Percentiles rank a stretch among this genome's conserved stretches.
Evolutionary conservation across 2,797 vertebrate genomes (phyloP).

Genomic region (Trematomus bernacchii): DNA sequence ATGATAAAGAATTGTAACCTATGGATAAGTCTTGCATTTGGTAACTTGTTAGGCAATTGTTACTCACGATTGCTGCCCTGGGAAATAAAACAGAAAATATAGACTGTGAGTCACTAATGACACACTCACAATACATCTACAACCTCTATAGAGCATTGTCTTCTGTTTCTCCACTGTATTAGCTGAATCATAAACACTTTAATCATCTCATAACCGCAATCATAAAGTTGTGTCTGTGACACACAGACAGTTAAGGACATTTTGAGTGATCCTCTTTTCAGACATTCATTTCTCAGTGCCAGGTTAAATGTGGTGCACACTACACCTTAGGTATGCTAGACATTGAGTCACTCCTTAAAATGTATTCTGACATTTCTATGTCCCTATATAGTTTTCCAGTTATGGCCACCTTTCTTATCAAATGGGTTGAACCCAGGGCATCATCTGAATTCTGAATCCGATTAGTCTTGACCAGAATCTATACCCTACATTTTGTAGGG

Average conservation of each 20-base stretch:
- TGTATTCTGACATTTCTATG: conserved; percentile 2
- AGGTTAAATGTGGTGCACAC: conserved; percentile 7
- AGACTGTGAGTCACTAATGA: conserved; percentile 23
- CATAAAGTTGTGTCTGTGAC: conserved; percentile 23
- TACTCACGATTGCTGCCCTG: conserved; percentile 1
- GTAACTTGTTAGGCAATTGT: conserved; percentile 23
- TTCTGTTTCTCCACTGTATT: conserved; percentile 19
- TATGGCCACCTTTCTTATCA: conserved; percentile 19
- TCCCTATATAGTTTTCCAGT: background rate
- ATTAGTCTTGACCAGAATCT: conserved; percentile 47
- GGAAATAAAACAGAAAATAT: conserved; percentile 4
- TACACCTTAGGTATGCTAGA: conserved; percentile 14
- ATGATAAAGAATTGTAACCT: conserved; percentile 4
- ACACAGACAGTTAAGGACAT: conserved; percentile 32
- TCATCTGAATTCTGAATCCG: conserved; percentile 19
- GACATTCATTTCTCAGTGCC: background rate
- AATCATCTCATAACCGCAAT: conserved; percentile 40
- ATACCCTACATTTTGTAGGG: conserved; percentile 53
- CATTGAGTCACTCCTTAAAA: conserved; percentile 6
- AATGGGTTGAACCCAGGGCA: conserved; percentile 24
- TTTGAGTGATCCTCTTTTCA: conserved; percentile 14
- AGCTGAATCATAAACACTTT: conserved; percentile 37
- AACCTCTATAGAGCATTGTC: conserved; percentile 7
- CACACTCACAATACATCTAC: background rate
- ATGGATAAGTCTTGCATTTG: conserved; percentile 5